Evolutionary conservation across 2,888 invertebrate genomes (phyloP).

Genomic region (Nasonia oneida): DNA sequence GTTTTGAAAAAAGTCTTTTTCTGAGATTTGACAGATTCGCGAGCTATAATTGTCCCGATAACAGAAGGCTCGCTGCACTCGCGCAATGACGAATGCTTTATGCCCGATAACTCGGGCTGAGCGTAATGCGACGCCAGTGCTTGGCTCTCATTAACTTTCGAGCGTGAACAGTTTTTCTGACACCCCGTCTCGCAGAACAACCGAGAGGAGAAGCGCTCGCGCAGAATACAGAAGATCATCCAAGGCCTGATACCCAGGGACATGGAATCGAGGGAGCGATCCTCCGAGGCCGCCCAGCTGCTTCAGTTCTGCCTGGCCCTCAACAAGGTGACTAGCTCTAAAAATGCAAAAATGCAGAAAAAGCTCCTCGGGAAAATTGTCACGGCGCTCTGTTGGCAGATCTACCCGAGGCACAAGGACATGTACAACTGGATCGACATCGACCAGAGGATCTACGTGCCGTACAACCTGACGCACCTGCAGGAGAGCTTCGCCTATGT

Average conservation of each 20-base stretch:
- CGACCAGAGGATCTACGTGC: slow-evolving; percentile 77
- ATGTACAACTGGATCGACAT: slow-evolving; percentile 77
- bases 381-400: slow-evolving; percentile 66
- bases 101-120: too few species aligned
- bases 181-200: slow-evolving; percentile 71
- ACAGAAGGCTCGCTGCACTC: too few species aligned
- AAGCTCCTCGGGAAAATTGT: background rate
- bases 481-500: slow-evolving; percentile 79
- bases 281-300: slow-evolving; percentile 77
- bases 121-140: too few species aligned
- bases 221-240: slow-evolving; percentile 76
- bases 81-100: too few species aligned
- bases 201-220: slow-evolving; percentile 75
- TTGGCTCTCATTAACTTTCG: too few species aligned
- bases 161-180: too few species aligned
- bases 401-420: slow-evolving; percentile 78
- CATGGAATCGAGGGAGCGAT: slow-evolving; percentile 75
- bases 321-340: slow-evolving; percentile 72
- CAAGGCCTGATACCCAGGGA: slow-evolving; percentile 76
- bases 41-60: too few species aligned
- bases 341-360: too few species aligned
- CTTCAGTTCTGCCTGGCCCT: slow-evolving; percentile 78
- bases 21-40: too few species aligned
- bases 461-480: slow-evolving; percentile 78
- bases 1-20: too few species aligned